Conservation (phyloP, 2,888 invertebrate species). For the Malthinus seriepunctatus region DNA sequence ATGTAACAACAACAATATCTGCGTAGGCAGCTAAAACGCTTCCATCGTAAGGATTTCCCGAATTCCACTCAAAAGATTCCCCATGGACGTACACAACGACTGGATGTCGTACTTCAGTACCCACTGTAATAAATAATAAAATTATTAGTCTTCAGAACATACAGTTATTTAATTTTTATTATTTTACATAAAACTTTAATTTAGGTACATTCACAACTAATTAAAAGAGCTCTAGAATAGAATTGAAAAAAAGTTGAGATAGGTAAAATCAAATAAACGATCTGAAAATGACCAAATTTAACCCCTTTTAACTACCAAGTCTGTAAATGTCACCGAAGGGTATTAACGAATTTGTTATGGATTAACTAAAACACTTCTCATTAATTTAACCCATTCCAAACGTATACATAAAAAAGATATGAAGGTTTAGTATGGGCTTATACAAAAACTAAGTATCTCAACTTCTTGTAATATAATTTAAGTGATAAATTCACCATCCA, state of each 20-base stretch:
- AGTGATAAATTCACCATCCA: no score
- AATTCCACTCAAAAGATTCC: slow-evolving; percentile 92
- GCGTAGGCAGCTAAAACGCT: slow-evolving; percentile 92
- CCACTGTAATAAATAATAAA: slow-evolving; percentile 54
- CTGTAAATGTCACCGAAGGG: slow-evolving; percentile 4
- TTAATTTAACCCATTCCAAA: slow-evolving; percentile 2
- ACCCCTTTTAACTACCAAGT: slow-evolving; percentile 9
- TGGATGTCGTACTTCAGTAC: slow-evolving; percentile 63
- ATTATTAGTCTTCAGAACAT: neutral
- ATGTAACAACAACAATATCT: slow-evolving; percentile 90
- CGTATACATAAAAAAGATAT: no score
- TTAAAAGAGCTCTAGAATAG: neutral
- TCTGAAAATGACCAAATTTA: slow-evolving; percentile 12
- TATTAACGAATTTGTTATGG: slow-evolving; percentile 11
- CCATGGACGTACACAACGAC: slow-evolving; percentile 86
- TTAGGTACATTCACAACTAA: no score
- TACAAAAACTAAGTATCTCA: no score
- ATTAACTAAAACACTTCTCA: slow-evolving; percentile 6
- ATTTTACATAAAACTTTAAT: neutral
- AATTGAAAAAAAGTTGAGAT: neutral
- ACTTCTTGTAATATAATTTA: no score
- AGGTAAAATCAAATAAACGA: neutral
- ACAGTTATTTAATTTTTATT: neutral
- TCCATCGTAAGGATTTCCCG: slow-evolving; percentile 96
- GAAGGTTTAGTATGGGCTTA: no score